phyloP scores from a whole-genome alignment of 2,797 vertebrate species.

The Cichlasoma orientale region DNA sequence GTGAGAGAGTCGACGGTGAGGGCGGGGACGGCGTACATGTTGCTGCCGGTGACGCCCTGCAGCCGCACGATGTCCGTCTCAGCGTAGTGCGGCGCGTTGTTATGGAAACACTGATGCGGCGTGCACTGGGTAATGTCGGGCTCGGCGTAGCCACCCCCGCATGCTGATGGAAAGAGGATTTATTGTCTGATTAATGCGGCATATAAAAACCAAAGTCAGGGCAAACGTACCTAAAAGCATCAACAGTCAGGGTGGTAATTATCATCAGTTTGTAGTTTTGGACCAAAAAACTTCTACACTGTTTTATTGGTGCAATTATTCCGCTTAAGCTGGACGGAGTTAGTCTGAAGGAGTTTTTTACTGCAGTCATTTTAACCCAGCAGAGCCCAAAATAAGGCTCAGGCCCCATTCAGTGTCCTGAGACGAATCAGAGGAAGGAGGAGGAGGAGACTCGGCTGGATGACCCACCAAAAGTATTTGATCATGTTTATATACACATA shows the following conservation, averaged over 20 bases:
- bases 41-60: constrained; percentile 91
- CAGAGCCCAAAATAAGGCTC: not conserved
- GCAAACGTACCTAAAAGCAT: not conserved
- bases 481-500: too few relatives aligned
- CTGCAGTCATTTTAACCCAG: not conserved
- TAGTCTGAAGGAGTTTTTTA: not conserved
- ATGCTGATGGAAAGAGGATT: constrained; percentile 61
- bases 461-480: not conserved
- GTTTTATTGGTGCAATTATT: not conserved
- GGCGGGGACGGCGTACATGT: constrained; percentile 90
- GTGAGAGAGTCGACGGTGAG: constrained; percentile 90
- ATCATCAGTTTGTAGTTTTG: not conserved
- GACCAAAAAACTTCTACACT: rapidly evolving
- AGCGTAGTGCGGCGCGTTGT: constrained; percentile 87
- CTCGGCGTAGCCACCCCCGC: constrained; percentile 88
- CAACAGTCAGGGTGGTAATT: not conserved
- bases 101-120: constrained; percentile 89
- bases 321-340: not conserved
- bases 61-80: constrained; percentile 89
- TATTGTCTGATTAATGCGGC: not conserved
- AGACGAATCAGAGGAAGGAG: not conserved
- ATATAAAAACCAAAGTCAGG: too few relatives aligned
- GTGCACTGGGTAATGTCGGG: constrained; percentile 91
- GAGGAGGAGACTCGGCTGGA: too few relatives aligned
- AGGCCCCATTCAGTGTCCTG: not conserved